Evolutionary conservation across 2,113 vertebrate species (phyloP).

Genomic region (Nothoprocta pentlandii): DNA sequence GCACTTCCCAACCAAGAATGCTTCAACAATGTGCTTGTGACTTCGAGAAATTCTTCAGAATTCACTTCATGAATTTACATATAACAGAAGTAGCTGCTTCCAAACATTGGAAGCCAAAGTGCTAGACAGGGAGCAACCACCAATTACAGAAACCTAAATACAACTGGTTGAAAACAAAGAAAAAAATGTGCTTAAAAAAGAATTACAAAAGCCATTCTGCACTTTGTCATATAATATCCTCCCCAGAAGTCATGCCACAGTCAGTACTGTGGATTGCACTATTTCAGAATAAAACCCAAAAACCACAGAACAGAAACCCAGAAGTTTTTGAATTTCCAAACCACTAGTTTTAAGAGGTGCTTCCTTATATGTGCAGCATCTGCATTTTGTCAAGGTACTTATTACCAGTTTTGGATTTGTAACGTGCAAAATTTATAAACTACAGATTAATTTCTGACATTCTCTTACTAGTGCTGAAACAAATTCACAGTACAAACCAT

Average conservation of each 20-base stretch:
- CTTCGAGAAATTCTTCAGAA: not conserved
- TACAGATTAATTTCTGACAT: slow-evolving; percentile 19
- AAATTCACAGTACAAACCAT: slow-evolving; percentile 60
- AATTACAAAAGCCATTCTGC: not conserved
- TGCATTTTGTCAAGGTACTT: not conserved
- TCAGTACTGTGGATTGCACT: not conserved
- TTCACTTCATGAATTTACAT: not conserved
- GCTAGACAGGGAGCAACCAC: not conserved
- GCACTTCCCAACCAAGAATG: not conserved
- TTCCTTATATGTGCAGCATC: slow-evolving; percentile 9
- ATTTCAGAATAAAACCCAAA: not conserved
- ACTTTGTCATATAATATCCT: not conserved
- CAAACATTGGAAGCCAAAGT: not conserved
- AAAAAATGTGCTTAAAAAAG: not conserved
- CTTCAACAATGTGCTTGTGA: not conserved
- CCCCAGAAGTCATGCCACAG: not conserved
- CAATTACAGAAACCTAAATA: not conserved
- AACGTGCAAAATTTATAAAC: slow-evolving; percentile 28
- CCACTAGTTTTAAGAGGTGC: not conserved
- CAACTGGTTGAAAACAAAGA: not conserved
- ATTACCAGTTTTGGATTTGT: not conserved
- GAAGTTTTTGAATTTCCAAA: not conserved
- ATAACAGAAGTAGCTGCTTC: slow-evolving; percentile 16
- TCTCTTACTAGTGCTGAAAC: slow-evolving; percentile 32
- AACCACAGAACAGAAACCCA: not conserved